These are phyloP conservation scores for Ciconia nigra DNA, from an alignment of 2,797 vertebrate species.

Conservation along the genomic window DNA sequence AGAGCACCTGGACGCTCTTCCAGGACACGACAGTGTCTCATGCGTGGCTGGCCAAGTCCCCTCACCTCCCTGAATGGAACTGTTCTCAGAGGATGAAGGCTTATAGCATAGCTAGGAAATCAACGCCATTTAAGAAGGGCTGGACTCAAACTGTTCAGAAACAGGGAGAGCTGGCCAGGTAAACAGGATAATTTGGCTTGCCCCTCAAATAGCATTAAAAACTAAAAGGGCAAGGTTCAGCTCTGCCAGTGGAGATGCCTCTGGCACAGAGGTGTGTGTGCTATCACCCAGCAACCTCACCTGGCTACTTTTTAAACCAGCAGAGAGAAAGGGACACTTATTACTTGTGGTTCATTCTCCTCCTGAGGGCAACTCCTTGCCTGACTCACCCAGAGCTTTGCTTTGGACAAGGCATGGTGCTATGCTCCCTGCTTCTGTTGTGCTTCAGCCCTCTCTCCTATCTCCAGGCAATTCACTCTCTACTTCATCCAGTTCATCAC, in stretches of 20 bases:
- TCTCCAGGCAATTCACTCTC: not conserved
- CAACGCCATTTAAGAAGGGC: not conserved
- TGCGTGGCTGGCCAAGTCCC: too few species aligned
- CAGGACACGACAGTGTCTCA: not conserved
- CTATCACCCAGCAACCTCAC: not conserved
- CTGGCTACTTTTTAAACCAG: not conserved
- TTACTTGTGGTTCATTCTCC: not conserved
- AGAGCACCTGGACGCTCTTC: not conserved
- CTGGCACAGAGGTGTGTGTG: not conserved
- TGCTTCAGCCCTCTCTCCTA: not conserved
- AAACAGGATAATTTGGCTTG: not conserved
- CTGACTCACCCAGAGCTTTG: not conserved
- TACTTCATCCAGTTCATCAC: conserved; percentile 29
- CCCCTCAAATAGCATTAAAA: not conserved
- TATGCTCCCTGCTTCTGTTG: not conserved
- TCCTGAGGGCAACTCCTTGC: not conserved
- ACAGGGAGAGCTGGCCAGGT: not conserved
- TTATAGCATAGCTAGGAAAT: not conserved
- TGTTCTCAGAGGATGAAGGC: not conserved
- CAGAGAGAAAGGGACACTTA: too few species aligned
- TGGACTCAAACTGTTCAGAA: not conserved
- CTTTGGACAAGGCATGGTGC: not conserved
- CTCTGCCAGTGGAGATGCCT: not conserved
- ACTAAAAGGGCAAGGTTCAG: not conserved
- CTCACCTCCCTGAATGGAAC: not conserved